Conservation (phyloP, 1,140 invertebrate species). For the Cephus cinctus region DNA sequence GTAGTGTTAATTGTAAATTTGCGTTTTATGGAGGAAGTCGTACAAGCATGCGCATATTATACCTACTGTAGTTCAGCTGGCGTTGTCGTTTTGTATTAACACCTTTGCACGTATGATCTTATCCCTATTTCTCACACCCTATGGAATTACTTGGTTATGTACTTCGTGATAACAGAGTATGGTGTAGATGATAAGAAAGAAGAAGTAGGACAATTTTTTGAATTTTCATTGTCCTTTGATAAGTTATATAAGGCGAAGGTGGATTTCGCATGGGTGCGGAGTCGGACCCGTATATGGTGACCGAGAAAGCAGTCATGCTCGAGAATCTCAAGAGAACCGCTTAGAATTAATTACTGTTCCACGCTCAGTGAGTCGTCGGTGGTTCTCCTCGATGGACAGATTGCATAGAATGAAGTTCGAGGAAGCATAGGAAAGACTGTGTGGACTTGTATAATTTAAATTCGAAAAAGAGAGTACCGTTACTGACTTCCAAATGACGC, state of each 20-base stretch:
- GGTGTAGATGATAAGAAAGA: too few species aligned
- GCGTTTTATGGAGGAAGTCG: slow-evolving; percentile 39
- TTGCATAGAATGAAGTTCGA: too few species aligned
- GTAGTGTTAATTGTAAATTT: slow-evolving; percentile 44
- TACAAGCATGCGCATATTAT: not conserved
- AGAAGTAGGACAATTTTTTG: too few species aligned
- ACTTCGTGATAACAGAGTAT: too few species aligned
- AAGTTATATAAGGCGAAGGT: slow-evolving; percentile 9
- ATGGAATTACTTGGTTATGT: too few species aligned
- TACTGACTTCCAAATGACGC: too few species aligned
- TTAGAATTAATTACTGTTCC: slow-evolving; percentile 51
- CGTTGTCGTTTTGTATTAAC: slow-evolving; percentile 32
- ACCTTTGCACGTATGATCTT: slow-evolving; percentile 36
- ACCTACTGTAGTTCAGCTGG: slow-evolving; percentile 21
- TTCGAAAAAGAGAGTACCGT: too few species aligned
- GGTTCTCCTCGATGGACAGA: slow-evolving; percentile 34
- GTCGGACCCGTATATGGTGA: slow-evolving; percentile 6
- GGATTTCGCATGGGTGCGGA: slow-evolving; percentile 7
- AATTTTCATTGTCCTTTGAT: too few species aligned
- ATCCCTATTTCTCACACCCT: too few species aligned
- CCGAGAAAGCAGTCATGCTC: slow-evolving; percentile 10
- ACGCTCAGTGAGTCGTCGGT: slow-evolving; percentile 45
- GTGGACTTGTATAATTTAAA: too few species aligned
- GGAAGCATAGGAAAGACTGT: too few species aligned
- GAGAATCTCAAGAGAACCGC: too few species aligned